Base-by-base conservation (phyloP, 92 coral and sea anemone species). In the Palythoa heliodiscus region DNA sequence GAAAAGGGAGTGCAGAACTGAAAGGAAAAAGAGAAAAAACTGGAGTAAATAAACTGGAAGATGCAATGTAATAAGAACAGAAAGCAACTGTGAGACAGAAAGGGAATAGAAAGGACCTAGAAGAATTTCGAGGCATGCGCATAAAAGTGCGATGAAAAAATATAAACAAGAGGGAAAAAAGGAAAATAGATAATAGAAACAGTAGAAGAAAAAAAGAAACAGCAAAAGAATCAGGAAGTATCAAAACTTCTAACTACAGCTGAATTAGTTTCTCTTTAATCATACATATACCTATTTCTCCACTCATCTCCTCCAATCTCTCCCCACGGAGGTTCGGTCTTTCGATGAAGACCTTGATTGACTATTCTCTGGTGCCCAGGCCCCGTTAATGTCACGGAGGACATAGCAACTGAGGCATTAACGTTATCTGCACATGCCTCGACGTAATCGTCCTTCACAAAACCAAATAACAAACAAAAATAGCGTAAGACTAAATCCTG, bases 281-380 rank as follows among this genome's bases (percentile, higher is more conserved):
- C 61, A 55, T 63, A 7, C 35, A 63, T 93, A 63, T 93, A 96
- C 99, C 98, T 96, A 90, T 96, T 96, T 80, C 98, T 84, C 99
- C 99, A 96, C 87, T 93, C 92, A 70, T 96, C 99, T 3, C 93
- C 96, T 15, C 95, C 86, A 80, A 86, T 70, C 23, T 69, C 83
- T 48, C 97, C 98, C 99, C 99, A 96, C 22, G 99, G 99, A 17
- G 99, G 99, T 75, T 90, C 94, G 14, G 86, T 70, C 35, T 75
- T 87, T 20, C 88, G 91, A 53, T 91, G 90, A n/a, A 96, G 84
- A 13, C 76, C 48, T 10, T 78, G 48, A 76, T 96, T 94, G 20
- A 96, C 79, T 13, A 96, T 86, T 39, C 97, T 88, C 52, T 91
- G 95, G 37, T 78, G 82, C 40, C 91, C 92, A 71, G 90, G 88